Base-by-base conservation (phyloP, 1,140 invertebrate genomes). In the Drosophila micromelanica region DNA sequence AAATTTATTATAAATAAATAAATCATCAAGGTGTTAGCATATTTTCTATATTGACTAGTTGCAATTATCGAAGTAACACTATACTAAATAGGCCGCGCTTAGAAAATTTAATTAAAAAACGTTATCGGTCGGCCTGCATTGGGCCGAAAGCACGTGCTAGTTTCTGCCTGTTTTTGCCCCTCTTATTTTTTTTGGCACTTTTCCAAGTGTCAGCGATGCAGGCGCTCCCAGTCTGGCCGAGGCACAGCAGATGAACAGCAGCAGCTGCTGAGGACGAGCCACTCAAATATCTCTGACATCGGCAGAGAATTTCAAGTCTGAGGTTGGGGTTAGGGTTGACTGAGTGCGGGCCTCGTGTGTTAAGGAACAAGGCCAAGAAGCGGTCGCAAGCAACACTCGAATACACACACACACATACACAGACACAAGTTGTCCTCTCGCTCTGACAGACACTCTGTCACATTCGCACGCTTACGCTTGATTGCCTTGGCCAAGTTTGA, bases 81-180 rank as follows among this genome's bases (percentile, higher is more conserved):
- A 7, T 35, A 35, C 32, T 9, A 27, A 40, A 42, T 60, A 40
- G 40, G 45, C 54, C 35, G 48, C 23, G 49, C 46, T 42, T 7
- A 56, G 30, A 56, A 78, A 80, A 76, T 84, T 76, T 80, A 85
- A 84, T 84, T 85, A 80, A 76, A 85, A 77, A 67, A 61, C 57
- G 67, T 85, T 85, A 62, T 56, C 62, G 32, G 15, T 37, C 46
- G 51, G 37, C 17, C 60, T 63, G 72, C 60, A 52, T 63, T 42
- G 56, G 37, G 15, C 49, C 43, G 0, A 57, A 15, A 51, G 46
- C 67, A 84, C 76, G 72, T 76, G 73, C 45, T 15, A 20, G 35
- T 48, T 59, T 40, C 37, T 61, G 15, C 20, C 48, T 54, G 57
- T 54, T 43, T 59, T 70, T 23, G 43, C 5, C 52, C 35, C 64